phyloP scores from a whole-genome alignment of 2,113 vertebrate species.

The Charadrius vociferus region DNA sequence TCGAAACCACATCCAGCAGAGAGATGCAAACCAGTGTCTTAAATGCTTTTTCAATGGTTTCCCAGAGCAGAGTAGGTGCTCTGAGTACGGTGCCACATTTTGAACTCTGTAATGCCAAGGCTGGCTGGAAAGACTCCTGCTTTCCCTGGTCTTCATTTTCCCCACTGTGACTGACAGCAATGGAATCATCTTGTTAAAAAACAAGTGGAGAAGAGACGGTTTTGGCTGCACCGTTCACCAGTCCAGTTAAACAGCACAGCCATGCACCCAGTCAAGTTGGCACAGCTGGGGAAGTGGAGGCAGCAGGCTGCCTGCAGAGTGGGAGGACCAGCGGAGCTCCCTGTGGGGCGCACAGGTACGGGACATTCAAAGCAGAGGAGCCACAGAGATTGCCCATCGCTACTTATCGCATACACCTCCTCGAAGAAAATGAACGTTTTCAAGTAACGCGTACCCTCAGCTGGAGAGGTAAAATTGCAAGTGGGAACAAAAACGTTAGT shows the following conservation, averaged over 20 bases:
- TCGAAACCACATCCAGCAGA: not conserved
- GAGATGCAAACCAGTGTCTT: not conserved
- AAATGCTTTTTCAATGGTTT: not conserved
- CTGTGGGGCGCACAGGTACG: fast-evolving
- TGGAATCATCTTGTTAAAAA: not conserved
- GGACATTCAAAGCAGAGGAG: not conserved
- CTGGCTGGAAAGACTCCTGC: not conserved
- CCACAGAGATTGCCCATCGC: too few species aligned
- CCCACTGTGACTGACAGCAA: not conserved
- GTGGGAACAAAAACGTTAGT: not conserved
- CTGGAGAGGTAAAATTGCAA: not conserved
- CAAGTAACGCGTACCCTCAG: not conserved
- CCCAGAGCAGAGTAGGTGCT: not conserved
- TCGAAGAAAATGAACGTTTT: fast-evolving
- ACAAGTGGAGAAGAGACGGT: not conserved
- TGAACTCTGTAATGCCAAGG: not conserved
- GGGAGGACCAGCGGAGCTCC: not conserved
- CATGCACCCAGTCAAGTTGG: not conserved
- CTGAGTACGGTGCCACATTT: fast-evolving
- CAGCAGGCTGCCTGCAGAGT: not conserved
- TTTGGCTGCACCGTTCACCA: not conserved
- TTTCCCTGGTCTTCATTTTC: fast-evolving
- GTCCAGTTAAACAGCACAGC: not conserved
- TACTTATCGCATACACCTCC: not conserved
- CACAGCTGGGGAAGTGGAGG: not conserved